A percentile compares a stretch with the other conserved stretches of the same genome.
These are phyloP conservation scores for Podiceps cristatus DNA, from an alignment of 2,113 vertebrate species.

Conservation along the genomic window DNA sequence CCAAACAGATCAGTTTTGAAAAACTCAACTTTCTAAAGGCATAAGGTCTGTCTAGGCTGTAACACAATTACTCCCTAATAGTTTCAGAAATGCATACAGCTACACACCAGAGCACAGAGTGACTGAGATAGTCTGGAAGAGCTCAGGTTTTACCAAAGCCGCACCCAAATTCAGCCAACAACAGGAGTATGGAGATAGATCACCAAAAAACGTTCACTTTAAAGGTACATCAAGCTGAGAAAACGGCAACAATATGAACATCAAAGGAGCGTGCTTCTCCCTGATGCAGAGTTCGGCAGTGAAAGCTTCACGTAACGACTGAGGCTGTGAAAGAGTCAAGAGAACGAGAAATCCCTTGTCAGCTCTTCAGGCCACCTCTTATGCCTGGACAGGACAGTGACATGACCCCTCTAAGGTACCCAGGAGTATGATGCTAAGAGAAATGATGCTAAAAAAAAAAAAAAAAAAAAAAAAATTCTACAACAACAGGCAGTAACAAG, in stretches of 20 bases:
- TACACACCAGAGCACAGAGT: background rate
- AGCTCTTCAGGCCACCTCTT: background rate
- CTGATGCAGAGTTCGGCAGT: background rate
- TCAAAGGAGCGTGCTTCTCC: background rate
- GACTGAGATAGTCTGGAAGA: background rate
- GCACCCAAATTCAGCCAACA: background rate
- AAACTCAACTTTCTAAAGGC: background rate
- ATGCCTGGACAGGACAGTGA: accelerated
- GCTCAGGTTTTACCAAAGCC: background rate
- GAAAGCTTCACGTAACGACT: background rate
- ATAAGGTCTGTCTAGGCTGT: background rate
- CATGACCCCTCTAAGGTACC: background rate
- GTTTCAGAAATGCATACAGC: background rate
- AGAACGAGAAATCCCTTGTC: background rate
- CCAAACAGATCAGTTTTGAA: background rate
- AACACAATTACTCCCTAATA: background rate
- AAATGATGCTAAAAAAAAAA: background rate
- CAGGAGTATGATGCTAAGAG: background rate
- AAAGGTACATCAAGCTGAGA: background rate
- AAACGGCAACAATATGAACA: background rate
- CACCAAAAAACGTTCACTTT: accelerated
- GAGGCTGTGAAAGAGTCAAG: background rate
- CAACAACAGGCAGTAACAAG: background rate
- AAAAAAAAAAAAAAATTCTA: no score
- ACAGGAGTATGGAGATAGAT: background rate